Evolutionary conservation across 1,140 invertebrate genomes (phyloP).

Genomic region (Whitmania pigra): DNA sequence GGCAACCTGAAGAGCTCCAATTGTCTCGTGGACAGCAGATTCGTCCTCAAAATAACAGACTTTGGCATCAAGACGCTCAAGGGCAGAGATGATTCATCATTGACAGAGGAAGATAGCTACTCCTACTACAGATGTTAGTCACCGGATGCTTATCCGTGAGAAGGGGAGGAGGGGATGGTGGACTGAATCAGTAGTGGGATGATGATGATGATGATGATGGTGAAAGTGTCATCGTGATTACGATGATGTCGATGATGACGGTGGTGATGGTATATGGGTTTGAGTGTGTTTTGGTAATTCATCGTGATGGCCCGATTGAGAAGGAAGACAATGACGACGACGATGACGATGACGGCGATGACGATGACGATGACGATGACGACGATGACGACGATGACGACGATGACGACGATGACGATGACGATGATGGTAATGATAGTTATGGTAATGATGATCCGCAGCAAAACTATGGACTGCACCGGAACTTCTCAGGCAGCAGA

Average conservation of each 20-base stretch:
- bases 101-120: constrained; percentile 30
- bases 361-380: neutral
- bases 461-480: constrained; percentile 48
- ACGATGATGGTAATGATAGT: neutral
- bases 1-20: constrained; percentile 91
- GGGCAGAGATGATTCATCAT: constrained; percentile 18
- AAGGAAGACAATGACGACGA: neutral
- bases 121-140: constrained; percentile 34
- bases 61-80: constrained; percentile 61
- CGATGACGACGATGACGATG: neutral
- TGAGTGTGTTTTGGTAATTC: too few species aligned
- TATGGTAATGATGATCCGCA: constrained; percentile 26
- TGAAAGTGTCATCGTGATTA: constrained; percentile 5
- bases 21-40: constrained; percentile 90
- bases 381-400: neutral
- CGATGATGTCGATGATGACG: neutral
- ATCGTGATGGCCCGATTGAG: too few species aligned
- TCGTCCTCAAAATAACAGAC: constrained; percentile 91
- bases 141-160: neutral
- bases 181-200: neutral
- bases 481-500: constrained; percentile 40
- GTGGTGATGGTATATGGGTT: neutral
- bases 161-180: neutral
- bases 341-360: neutral
- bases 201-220: neutral